Percentiles rank a stretch among this genome's conserved stretches.
phyloP scores from a whole-genome alignment of 2,113 vertebrate genomes.

The Lampris incognitus region DNA sequence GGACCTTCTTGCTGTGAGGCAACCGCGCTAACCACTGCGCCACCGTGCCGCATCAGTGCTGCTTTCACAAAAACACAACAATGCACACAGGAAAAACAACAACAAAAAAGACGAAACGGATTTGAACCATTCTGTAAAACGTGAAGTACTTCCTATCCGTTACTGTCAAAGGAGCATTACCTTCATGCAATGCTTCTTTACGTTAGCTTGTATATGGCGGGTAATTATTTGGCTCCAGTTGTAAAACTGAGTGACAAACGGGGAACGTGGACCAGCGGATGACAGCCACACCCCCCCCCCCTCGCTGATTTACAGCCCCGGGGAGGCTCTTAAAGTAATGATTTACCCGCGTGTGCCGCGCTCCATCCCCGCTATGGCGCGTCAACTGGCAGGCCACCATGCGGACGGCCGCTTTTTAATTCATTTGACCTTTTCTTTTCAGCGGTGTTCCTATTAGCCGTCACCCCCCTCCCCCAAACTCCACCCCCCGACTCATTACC shows the following conservation, averaged over 20 bases:
- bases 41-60: background rate
- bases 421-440: conserved; percentile 8
- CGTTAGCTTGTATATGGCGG: background rate
- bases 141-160: no score
- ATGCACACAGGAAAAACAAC: background rate
- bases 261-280: background rate
- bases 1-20: no score
- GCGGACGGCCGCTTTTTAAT: background rate
- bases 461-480: background rate
- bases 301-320: background rate
- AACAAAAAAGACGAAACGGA: background rate
- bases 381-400: background rate
- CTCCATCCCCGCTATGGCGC: background rate
- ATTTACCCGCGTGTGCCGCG: background rate
- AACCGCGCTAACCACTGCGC: no score
- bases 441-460: background rate
- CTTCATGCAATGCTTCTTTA: background rate
- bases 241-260: background rate
- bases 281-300: conserved; percentile 11
- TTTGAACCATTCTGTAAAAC: no score
- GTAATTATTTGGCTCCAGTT: background rate
- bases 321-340: background rate
- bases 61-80: background rate
- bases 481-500: background rate
- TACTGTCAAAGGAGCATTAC: background rate